Conservation (phyloP, 2,113 vertebrate genomes). For the Rhinolophus sinicus region DNA sequence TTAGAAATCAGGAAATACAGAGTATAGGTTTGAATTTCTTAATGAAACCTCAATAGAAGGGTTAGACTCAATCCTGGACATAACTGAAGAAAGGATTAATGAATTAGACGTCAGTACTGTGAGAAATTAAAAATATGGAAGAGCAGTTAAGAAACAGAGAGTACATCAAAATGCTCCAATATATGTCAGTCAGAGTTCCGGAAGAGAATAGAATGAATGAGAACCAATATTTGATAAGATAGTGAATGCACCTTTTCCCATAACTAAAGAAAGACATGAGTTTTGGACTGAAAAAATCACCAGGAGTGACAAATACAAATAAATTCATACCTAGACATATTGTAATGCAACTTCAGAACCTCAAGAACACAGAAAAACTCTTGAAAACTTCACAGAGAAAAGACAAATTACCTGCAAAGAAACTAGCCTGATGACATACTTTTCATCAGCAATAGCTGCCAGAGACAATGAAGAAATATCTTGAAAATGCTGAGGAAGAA, state of each 20-base stretch:
- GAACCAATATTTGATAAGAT: neutral
- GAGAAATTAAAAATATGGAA: neutral
- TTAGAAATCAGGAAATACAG: neutral
- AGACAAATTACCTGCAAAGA: neutral
- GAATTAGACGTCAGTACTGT: neutral
- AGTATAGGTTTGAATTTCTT: neutral
- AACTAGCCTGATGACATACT: neutral
- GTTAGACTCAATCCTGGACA: neutral
- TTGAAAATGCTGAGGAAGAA: neutral
- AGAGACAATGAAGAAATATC: neutral
- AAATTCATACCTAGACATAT: neutral
- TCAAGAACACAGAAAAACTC: neutral
- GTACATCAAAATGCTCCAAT: neutral
- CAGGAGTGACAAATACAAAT: neutral
- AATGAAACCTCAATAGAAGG: neutral
- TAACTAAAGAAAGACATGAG: neutral
- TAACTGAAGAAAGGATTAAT: conserved; percentile 19
- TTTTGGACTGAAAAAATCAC: neutral
- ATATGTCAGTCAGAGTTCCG: neutral
- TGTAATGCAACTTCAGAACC: neutral
- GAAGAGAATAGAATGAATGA: neutral
- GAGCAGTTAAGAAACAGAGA: neutral
- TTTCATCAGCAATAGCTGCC: neutral
- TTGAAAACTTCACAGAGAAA: neutral
- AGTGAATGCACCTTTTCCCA: neutral